Percentiles rank a stretch among this genome's conserved stretches.
These are phyloP conservation scores for Pseudanteris insignis DNA, from an alignment of 2,888 invertebrate species.

Conservation along the genomic window DNA sequence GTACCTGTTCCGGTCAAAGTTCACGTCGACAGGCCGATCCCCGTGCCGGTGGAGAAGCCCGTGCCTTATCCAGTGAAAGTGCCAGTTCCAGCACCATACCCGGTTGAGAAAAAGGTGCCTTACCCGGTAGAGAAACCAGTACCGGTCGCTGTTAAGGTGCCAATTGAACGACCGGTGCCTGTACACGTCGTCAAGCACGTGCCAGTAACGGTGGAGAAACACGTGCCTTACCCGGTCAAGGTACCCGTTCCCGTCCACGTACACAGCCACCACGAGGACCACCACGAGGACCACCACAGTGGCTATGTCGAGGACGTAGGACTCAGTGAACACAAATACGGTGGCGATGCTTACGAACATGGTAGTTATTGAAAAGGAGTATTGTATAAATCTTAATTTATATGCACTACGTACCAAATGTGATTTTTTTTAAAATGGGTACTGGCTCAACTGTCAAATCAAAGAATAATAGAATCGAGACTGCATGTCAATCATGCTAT, in stretches of 20 bases:
- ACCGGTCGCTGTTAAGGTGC: slow-evolving; percentile 67
- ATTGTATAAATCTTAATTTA: slow-evolving; percentile 1
- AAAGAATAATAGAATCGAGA: slow-evolving; percentile 13
- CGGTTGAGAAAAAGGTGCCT: slow-evolving; percentile 74
- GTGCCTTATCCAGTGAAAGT: slow-evolving; percentile 69
- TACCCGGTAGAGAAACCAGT: slow-evolving; percentile 72
- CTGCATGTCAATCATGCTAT: slow-evolving; percentile 35
- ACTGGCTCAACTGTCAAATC: slow-evolving; percentile 4
- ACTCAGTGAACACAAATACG: slow-evolving; percentile 1
- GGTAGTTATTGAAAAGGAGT: slow-evolving; percentile 13
- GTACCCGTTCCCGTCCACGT: slow-evolving; percentile 72
- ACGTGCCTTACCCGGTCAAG: slow-evolving; percentile 76
- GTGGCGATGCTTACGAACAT: slow-evolving; percentile 24
- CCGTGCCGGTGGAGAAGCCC: slow-evolving; percentile 73
- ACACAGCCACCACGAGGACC: slow-evolving; percentile 19
- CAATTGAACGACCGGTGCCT: slow-evolving; percentile 69
- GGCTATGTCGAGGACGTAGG: slow-evolving; percentile 30
- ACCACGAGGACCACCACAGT: slow-evolving; percentile 25
- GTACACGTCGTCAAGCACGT: slow-evolving; percentile 62
- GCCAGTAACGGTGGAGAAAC: slow-evolving; percentile 62
- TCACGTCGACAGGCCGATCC: slow-evolving; percentile 71
- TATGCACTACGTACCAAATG: slow-evolving; percentile 22
- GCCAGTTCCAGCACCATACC: slow-evolving; percentile 45
- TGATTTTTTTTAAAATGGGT: slow-evolving; percentile 15
- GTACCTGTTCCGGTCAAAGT: slow-evolving; percentile 74